Evolutionary conservation across 2,113 vertebrate genomes (phyloP).

Genomic region (Ardeotis arabs): DNA sequence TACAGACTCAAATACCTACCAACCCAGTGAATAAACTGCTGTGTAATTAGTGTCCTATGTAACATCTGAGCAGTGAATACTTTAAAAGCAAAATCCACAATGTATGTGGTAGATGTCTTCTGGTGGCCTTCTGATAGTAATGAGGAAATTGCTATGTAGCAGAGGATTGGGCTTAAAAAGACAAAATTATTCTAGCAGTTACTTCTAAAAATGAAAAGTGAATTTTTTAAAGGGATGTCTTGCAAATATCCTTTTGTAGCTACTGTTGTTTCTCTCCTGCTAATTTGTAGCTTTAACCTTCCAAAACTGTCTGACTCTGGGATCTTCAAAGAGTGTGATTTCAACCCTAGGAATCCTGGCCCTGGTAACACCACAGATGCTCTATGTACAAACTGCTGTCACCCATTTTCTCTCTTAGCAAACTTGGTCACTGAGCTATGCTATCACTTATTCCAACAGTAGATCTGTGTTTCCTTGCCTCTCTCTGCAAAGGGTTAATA

Average conservation of each 20-base stretch:
- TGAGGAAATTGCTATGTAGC: background rate
- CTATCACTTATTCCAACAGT: background rate
- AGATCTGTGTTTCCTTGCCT: background rate
- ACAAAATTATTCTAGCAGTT: background rate
- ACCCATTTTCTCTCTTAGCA: background rate
- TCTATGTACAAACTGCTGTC: background rate
- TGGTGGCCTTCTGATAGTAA: background rate
- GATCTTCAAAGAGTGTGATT: background rate
- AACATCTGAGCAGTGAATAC: background rate
- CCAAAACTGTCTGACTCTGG: background rate
- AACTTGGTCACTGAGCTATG: background rate
- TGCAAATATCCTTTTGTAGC: background rate
- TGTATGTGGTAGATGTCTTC: rapidly evolving
- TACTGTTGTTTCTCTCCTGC: background rate
- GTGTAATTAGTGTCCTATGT: background rate
- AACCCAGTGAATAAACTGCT: background rate
- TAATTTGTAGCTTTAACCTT: background rate
- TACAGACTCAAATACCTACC: background rate
- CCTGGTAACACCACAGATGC: background rate
- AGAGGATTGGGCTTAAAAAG: background rate
- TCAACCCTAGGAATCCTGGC: background rate
- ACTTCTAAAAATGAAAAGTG: background rate
- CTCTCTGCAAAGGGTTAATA: background rate
- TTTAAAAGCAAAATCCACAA: background rate
- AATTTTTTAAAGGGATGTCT: background rate